Conservation (phyloP, 2,113 vertebrate species). For the Ellobius talpinus region DNA sequence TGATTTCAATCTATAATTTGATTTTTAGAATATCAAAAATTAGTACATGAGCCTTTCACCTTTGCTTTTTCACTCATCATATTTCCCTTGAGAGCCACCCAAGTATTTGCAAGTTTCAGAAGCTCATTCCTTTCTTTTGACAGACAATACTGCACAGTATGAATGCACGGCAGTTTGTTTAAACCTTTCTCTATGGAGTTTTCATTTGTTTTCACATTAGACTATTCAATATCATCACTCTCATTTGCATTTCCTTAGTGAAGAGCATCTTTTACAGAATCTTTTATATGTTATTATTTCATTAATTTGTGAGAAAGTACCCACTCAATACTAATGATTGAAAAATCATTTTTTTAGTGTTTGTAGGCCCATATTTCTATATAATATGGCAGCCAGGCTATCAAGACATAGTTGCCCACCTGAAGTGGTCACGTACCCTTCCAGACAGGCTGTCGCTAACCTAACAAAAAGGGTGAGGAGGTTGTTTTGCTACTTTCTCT, state of each 20-base stretch:
- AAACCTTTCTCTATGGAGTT: not conserved
- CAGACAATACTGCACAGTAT: not conserved
- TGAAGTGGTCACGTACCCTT: no score
- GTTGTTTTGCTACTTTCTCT: no score
- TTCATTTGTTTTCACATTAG: not conserved
- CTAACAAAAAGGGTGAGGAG: no score
- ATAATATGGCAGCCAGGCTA: no score
- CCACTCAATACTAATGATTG: not conserved
- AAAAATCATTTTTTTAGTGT: no score
- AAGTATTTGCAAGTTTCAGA: not conserved
- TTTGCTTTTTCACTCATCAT: not conserved
- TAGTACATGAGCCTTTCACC: not conserved
- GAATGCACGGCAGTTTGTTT: not conserved
- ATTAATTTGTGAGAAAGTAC: not conserved
- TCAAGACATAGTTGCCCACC: no score
- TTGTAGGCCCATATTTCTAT: no score
- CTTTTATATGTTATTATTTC: not conserved
- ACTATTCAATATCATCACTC: not conserved
- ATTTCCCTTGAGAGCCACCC: not conserved
- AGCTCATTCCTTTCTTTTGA: not conserved
- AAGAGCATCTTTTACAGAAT: not conserved
- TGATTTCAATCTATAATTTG: not conserved
- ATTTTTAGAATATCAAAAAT: not conserved
- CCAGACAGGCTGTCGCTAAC: no score
- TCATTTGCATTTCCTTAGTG: not conserved